These are phyloP conservation scores for Ictalurus furcatus DNA, from an alignment of 2,113 vertebrate species.

Conservation along the genomic window DNA sequence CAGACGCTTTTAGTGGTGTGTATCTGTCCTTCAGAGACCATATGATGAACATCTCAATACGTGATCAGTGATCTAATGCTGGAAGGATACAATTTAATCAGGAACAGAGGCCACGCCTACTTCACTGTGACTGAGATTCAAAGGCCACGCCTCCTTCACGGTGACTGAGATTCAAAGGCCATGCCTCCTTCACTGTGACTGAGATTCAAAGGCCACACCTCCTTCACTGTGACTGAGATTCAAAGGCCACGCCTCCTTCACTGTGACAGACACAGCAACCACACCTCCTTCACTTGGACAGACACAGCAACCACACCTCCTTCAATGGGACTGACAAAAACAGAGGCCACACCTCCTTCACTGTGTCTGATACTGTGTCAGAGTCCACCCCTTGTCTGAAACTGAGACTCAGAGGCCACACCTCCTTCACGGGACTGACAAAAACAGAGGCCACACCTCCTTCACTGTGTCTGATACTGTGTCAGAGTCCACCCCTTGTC, in stretches of 20 bases:
- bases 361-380: too few species aligned
- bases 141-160: background rate
- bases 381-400: too few species aligned
- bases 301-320: background rate
- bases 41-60: background rate
- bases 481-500: too few species aligned
- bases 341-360: background rate
- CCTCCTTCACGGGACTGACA: background rate
- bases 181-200: background rate
- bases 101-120: background rate
- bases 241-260: too few species aligned
- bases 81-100: background rate
- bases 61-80: background rate
- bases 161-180: background rate
- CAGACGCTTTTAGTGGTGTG: background rate
- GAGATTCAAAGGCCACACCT: background rate
- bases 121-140: background rate
- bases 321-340: background rate
- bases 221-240: background rate
- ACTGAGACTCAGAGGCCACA: background rate
- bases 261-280: background rate
- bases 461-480: too few species aligned
- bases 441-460: background rate
- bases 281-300: background rate
- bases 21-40: background rate